These are phyloP conservation scores for Tyria jacobaeae DNA, from an alignment of 2,888 invertebrate genomes.

Conservation along the genomic window DNA sequence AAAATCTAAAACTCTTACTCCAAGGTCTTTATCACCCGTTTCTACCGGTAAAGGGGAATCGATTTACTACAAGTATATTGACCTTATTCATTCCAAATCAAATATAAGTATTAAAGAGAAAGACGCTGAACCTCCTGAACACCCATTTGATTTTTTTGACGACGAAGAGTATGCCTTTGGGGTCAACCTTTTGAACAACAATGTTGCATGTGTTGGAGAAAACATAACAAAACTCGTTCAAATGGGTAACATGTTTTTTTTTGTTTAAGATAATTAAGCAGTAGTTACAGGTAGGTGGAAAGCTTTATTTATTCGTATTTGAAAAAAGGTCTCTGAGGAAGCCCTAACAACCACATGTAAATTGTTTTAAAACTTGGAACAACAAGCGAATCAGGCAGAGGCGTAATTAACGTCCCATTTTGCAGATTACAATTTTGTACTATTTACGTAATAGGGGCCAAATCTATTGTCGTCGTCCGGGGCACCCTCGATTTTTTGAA, in stretches of 20 bases:
- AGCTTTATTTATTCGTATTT: neutral
- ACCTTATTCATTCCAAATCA: conserved; percentile 72
- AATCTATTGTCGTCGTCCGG: too few relatives aligned
- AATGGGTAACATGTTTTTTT: conserved; percentile 67
- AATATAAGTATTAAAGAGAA: conserved; percentile 63
- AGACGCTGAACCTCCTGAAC: conserved; percentile 66
- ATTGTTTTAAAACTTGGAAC: neutral
- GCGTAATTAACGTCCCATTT: too few relatives aligned
- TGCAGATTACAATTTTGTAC: too few relatives aligned
- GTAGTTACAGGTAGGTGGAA: neutral
- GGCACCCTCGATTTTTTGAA: too few relatives aligned
- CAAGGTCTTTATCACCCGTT: conserved; percentile 62
- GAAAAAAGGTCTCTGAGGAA: neutral
- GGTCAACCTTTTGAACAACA: conserved; percentile 77
- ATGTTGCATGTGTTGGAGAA: conserved; percentile 80
- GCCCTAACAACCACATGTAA: neutral
- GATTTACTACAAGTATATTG: conserved; percentile 71
- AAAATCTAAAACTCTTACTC: conserved; percentile 52
- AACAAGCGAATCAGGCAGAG: neutral
- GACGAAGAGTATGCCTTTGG: conserved; percentile 81
- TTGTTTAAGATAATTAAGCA: neutral
- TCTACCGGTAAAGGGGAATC: conserved; percentile 57
- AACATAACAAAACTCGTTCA: conserved; percentile 78
- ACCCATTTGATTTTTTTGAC: conserved; percentile 78
- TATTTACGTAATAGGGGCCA: too few relatives aligned